Evolutionary conservation across 2,113 vertebrate species (phyloP).

Genomic region (Corythaeola cristata): DNA sequence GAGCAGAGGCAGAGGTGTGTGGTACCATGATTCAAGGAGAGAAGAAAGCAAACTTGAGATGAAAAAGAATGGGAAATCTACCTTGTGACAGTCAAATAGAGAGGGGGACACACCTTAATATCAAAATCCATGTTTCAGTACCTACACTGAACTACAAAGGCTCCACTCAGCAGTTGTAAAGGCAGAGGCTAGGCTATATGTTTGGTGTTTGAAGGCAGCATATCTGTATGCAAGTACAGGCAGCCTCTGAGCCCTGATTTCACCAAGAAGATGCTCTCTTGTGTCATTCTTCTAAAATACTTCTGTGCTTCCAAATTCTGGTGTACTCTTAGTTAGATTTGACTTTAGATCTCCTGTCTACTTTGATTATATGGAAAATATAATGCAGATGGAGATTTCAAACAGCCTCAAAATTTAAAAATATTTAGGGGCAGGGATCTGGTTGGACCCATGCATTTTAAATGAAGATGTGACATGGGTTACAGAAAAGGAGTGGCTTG

Average conservation of each 20-base stretch:
- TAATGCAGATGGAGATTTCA: not conserved
- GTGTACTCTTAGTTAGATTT: not conserved
- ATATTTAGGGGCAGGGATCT: not conserved
- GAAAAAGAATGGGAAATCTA: not conserved
- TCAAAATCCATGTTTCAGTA: not conserved
- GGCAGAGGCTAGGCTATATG: not conserved
- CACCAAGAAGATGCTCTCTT: not conserved
- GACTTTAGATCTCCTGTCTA: not conserved
- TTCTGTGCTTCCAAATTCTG: not conserved
- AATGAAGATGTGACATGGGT: not conserved
- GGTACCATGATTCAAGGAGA: not conserved
- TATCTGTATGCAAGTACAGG: not conserved
- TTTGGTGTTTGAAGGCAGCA: not conserved
- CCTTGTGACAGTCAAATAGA: not conserved
- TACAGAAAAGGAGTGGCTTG: not conserved
- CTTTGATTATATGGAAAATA: not conserved
- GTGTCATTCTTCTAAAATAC: rapidly evolving
- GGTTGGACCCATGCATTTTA: not conserved
- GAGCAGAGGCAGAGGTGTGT: not conserved
- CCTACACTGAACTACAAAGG: not conserved
- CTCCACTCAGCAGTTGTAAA: not conserved
- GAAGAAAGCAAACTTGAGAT: not conserved
- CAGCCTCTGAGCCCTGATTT: not conserved
- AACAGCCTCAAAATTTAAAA: not conserved
- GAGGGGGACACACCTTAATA: not conserved